These are phyloP conservation scores for Littorina saxatilis DNA, from an alignment of 1,140 invertebrate species.

Conservation along the genomic window DNA sequence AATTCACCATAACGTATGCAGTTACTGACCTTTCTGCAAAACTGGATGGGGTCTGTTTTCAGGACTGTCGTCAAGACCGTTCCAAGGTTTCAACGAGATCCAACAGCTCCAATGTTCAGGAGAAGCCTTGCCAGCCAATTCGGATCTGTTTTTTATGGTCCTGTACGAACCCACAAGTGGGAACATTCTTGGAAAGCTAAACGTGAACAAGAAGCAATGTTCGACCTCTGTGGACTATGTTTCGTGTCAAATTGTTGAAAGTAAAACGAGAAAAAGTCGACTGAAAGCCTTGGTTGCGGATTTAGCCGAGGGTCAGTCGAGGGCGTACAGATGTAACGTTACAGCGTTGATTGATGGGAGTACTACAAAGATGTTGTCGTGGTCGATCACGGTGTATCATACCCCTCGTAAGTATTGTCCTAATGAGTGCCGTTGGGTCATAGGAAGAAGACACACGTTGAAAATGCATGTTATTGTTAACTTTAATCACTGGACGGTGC, in stretches of 20 bases:
- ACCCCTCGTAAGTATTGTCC: no score
- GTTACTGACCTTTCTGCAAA: no score
- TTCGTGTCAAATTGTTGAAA: background rate
- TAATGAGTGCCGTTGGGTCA: no score
- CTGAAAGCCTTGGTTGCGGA: background rate
- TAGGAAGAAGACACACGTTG: no score
- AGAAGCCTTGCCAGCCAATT: background rate
- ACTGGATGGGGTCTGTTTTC: background rate
- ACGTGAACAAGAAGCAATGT: conserved; percentile 1
- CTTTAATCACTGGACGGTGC: no score
- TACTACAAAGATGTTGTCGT: background rate
- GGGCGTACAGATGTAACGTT: conserved; percentile 24
- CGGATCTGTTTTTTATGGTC: conserved; percentile 9
- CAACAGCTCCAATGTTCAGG: conserved; percentile 6
- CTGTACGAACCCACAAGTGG: background rate
- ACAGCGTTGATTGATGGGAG: background rate
- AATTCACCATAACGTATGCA: no score
- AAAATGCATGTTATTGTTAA: no score
- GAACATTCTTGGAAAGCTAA: background rate
- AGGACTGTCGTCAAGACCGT: background rate
- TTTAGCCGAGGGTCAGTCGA: background rate
- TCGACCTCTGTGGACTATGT: background rate
- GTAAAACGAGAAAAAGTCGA: background rate
- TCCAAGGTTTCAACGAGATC: background rate
- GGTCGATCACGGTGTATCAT: conserved; percentile 7